These are phyloP conservation scores for Sinosuthora webbiana DNA, from an alignment of 2,113 vertebrate genomes.

Conservation along the genomic window DNA sequence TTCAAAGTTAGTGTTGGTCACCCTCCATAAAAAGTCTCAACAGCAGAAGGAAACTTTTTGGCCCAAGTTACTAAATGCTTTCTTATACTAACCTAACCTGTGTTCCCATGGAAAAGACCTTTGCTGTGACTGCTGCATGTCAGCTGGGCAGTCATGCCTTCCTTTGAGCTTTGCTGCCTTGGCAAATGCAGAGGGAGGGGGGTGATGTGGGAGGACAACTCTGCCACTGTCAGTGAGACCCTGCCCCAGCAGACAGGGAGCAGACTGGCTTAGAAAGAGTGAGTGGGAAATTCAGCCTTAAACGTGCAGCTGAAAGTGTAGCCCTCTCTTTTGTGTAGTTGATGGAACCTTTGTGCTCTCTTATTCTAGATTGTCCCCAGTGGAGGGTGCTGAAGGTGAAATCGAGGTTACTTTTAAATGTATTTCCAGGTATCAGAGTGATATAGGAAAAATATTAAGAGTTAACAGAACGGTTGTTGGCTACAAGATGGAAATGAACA, in stretches of 20 bases:
- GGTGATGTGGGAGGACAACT: accelerated
- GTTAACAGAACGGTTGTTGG: background rate
- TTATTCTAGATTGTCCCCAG: background rate
- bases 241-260: background rate
- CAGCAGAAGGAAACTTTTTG: background rate
- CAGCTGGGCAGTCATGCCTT: background rate
- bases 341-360: background rate
- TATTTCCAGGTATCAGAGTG: background rate
- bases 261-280: background rate
- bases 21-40: background rate
- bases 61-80: background rate
- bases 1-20: background rate
- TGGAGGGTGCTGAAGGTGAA: background rate
- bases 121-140: background rate
- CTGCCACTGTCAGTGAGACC: background rate
- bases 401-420: background rate
- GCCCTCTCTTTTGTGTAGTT: background rate
- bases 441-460: background rate
- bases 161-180: background rate
- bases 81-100: background rate
- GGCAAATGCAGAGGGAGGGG: background rate
- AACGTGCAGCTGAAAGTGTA: accelerated
- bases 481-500: background rate
- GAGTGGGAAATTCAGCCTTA: background rate
- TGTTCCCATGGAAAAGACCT: background rate